Conservation (phyloP, 1,140 invertebrate genomes). For the Heliconius hewitsoni region DNA sequence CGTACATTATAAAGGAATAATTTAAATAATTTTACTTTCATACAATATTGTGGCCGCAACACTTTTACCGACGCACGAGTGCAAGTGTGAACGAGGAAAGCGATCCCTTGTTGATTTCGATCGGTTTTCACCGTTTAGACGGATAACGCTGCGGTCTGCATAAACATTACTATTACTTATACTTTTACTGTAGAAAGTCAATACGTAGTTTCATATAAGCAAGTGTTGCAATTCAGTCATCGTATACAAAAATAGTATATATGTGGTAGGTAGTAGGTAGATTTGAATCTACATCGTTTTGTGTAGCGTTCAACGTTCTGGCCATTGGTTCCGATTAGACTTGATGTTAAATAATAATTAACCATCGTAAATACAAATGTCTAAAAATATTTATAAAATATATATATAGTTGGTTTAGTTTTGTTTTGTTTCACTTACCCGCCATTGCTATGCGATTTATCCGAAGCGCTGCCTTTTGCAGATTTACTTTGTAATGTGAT, state of each 20-base stretch:
- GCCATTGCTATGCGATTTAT: slow-evolving; percentile 74
- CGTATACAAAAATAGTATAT: too few relatives aligned
- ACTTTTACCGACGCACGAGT: slow-evolving; percentile 3
- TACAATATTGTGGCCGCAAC: background rate
- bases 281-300: too few relatives aligned
- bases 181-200: slow-evolving; percentile 10
- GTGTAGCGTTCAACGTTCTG: too few relatives aligned
- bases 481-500: slow-evolving; percentile 53
- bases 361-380: background rate
- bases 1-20: slow-evolving; percentile 5
- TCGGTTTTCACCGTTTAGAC: slow-evolving; percentile 22
- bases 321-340: too few relatives aligned
- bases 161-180: slow-evolving; percentile 12
- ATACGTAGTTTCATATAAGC: background rate
- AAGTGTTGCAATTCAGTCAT: too few relatives aligned
- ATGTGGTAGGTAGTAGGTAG: too few relatives aligned
- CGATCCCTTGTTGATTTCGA: slow-evolving; percentile 19
- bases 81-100: slow-evolving; percentile 9
- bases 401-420: background rate
- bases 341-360: too few relatives aligned
- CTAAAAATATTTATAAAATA: background rate
- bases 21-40: slow-evolving; percentile 9
- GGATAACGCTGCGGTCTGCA: slow-evolving; percentile 18
- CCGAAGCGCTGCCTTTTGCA: slow-evolving; percentile 60
- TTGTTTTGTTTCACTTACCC: slow-evolving; percentile 57